Evolutionary conservation across 2,888 invertebrate genomes (phyloP), one percentile per base, ranked within the genome.

Genomic region (Euphydryas editha): DNA sequence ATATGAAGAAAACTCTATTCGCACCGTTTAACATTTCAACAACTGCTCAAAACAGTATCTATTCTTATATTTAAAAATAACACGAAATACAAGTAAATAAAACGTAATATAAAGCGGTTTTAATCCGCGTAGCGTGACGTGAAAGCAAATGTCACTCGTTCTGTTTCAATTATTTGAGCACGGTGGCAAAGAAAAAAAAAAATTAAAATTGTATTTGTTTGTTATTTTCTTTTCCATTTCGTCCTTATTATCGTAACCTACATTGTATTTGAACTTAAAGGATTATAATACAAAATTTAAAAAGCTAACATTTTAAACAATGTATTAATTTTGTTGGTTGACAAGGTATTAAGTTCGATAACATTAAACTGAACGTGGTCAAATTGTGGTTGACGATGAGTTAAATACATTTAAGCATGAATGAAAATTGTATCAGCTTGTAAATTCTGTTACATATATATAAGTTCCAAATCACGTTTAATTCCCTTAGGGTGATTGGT

Each of bases 61-160:
- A n/a, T 54, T 36, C 36, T 17, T 54, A 17, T 54, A 17, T 64
- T 44, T 56, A 51, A 24, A 36, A 49, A 36, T 51, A 51, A 36
- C 42, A 36, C 51, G 54, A 39, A 55, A 39, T 17, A 39, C 58
- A 62, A 54, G 58, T 61, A 67, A 36, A 42, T 44, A 62, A 62
- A 68, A 56, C 51, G 56, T 58, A 67, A 63, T 59, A 67, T 67
- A 65, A 64, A 67, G 60, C 65, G 46, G 54, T 69, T 67, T 65
- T 73, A 83, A 86, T 86, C 81, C 82, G 76, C 79, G 82, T 84
- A 79, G 83, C 86, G 86, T 86, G 86, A 84, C 81, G 77, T 69
- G 81, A 80, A 86, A 82, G 76, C 75, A 81, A 84, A 84, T 83
- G 80, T 78, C 77, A 78, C 76, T 78, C 82, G 79, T 80, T 85